These are phyloP conservation scores for Zosterops pallidus DNA, from an alignment of 2,113 vertebrate species.

Conservation along the genomic window DNA sequence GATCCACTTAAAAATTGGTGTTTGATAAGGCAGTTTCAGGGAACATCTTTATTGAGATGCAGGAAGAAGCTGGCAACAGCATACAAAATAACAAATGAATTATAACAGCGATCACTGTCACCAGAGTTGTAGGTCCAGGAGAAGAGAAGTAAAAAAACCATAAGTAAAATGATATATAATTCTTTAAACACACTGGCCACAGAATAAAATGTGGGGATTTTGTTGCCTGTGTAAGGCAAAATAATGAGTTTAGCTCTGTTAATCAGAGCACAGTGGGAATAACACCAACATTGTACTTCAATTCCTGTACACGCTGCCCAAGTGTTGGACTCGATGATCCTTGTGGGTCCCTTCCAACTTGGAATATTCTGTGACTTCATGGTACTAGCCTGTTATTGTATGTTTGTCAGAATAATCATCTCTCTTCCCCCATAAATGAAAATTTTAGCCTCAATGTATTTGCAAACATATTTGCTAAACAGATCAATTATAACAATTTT, in stretches of 20 bases:
- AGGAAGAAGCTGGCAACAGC: not conserved
- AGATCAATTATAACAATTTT: not conserved
- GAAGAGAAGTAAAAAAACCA: not conserved
- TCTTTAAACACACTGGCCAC: not conserved
- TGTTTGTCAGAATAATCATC: not conserved
- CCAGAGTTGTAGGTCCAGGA: not conserved
- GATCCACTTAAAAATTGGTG: not conserved
- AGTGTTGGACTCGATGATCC: accelerated
- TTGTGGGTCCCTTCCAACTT: not conserved
- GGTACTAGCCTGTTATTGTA: accelerated
- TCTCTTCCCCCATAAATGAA: not conserved
- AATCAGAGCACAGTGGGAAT: not conserved
- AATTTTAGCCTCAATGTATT: not conserved
- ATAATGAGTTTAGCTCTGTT: not conserved
- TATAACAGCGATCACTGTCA: not conserved
- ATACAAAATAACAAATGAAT: not conserved
- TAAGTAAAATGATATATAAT: not conserved
- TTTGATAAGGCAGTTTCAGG: not conserved
- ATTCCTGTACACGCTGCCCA: accelerated
- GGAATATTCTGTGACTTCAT: not conserved
- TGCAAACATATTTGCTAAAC: not conserved
- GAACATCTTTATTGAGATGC: not conserved
- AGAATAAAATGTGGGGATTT: not conserved
- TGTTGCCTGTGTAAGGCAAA: not conserved
- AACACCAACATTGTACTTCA: not conserved